phyloP scores from a whole-genome alignment of 2,797 vertebrate species.

The Danio tinwini region DNA sequence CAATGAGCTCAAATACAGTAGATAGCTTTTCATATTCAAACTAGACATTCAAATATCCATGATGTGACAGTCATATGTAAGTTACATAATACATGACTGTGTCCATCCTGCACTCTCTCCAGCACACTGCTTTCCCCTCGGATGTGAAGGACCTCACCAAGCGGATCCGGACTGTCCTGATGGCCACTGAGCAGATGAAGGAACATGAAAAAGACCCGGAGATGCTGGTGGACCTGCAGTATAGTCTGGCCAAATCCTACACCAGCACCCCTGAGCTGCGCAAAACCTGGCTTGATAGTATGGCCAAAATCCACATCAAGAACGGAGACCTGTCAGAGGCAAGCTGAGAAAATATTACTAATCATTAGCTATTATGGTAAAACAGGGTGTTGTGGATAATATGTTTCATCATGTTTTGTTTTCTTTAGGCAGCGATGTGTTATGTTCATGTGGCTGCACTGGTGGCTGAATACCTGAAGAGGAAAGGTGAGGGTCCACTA shows the following conservation, averaged over 20 bases:
- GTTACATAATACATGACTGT: background rate
- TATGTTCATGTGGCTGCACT: constrained; percentile 97
- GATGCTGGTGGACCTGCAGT: constrained; percentile 98
- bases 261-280: constrained; percentile 97
- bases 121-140: constrained; percentile 95
- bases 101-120: constrained; percentile 9
- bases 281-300: constrained; percentile 98
- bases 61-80: background rate
- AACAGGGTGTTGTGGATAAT: background rate
- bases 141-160: constrained; percentile 98
- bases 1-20: background rate
- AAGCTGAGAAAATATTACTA: constrained; percentile 21
- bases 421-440: constrained; percentile 92
- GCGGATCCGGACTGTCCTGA: constrained; percentile 94
- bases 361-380: background rate
- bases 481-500: constrained; percentile 85
- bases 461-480: constrained; percentile 94
- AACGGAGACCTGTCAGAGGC: constrained; percentile 96
- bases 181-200: constrained; percentile 99
- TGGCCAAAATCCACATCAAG: constrained; percentile 97
- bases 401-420: constrained; percentile 19
- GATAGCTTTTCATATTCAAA: constrained; percentile 23
- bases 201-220: constrained; percentile 97
- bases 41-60: background rate
- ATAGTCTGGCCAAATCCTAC: constrained; percentile 97